Evolutionary conservation across 2,797 vertebrate genomes (phyloP).

Genomic region (Tarsius wallacei): DNA sequence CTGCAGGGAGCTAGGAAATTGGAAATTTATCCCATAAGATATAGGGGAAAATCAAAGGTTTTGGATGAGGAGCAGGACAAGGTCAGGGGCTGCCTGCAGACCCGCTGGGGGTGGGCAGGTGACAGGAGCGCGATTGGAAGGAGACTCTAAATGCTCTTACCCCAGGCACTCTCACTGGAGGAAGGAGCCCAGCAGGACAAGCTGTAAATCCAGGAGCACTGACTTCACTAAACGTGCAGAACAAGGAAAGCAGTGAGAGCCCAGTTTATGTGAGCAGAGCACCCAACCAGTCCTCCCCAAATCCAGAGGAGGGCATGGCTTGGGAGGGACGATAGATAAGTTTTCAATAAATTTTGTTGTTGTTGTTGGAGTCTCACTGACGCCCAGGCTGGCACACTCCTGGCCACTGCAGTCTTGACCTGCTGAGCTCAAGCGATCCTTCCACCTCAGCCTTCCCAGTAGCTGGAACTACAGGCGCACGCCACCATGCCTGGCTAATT

Average conservation of each 20-base stretch:
- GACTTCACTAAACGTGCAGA: not conserved
- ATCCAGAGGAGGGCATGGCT: not conserved
- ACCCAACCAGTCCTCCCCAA: not conserved
- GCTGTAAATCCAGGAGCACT: not conserved
- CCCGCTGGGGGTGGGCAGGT: fast-evolving
- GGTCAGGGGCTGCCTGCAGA: not conserved
- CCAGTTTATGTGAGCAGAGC: not conserved
- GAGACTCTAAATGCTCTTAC: not conserved
- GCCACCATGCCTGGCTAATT: too few species aligned
- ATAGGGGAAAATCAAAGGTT: not conserved
- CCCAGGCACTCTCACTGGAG: fast-evolving
- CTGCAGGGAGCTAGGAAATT: not conserved
- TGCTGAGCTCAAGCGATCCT: too few species aligned
- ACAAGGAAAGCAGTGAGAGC: not conserved
- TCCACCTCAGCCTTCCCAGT: too few species aligned
- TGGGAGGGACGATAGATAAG: too few species aligned
- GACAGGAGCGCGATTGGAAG: fast-evolving
- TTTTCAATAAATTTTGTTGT: not conserved
- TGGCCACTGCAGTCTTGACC: too few species aligned
- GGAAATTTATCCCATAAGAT: not conserved
- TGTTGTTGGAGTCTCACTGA: too few species aligned
- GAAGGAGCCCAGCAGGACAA: not conserved
- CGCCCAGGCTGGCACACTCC: too few species aligned
- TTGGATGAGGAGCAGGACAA: not conserved
- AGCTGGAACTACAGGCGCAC: too few species aligned